Base-by-base conservation (phyloP, 37 sponge, comb jelly and placozoan genomes). In the Aphrocallistes beatrix region DNA sequence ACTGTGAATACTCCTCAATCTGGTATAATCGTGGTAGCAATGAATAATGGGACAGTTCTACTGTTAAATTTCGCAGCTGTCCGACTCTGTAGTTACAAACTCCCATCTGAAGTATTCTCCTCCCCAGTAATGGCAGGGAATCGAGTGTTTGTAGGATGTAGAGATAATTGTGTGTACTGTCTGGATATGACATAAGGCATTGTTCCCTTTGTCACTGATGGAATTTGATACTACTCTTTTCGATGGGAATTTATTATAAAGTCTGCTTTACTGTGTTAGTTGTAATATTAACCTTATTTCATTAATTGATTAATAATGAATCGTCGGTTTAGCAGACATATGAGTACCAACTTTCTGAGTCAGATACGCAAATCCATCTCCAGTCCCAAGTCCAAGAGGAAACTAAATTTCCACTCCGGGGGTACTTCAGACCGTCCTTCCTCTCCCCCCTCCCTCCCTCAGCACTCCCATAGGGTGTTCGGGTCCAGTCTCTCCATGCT, bases 31-130 rank as follows among this genome's bases (percentile, higher is more conserved):
- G 75, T 30, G 10, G 75, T 28, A 25, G 75, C 75, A 13, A 25
- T 60, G n/a, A 60, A 60, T 60, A 60, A 60, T 13, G 75, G 75
- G n/a, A 60, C 75, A 19, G n/a, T 60, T 60, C 8, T 60, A 25
- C 21, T 60, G 75, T 60, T 60, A 13, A 30, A 60, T 13, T 19
- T 13, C 75, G 3, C 75, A 60, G 75, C 28, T 19, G 25, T 13
- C 8, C 75, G n/a, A 13, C 75, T 60, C 75, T 60, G 75, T 60
- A 60, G 75, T 30, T 60, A 60, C 75, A 60, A 37, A 23, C 81
- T 95, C 0, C 94, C 94, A 0, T 83, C 88, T 0, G 85, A 93
- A 0, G 87, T 93, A 21, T 95, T 89, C 45, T 95, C 96, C 25
- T 95, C 96, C 23, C 94, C 96, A 38, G 94, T 93, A 6, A 39